phyloP scores from a whole-genome alignment of 2,797 vertebrate species.

The Ptychobarbus kaznakovi region DNA sequence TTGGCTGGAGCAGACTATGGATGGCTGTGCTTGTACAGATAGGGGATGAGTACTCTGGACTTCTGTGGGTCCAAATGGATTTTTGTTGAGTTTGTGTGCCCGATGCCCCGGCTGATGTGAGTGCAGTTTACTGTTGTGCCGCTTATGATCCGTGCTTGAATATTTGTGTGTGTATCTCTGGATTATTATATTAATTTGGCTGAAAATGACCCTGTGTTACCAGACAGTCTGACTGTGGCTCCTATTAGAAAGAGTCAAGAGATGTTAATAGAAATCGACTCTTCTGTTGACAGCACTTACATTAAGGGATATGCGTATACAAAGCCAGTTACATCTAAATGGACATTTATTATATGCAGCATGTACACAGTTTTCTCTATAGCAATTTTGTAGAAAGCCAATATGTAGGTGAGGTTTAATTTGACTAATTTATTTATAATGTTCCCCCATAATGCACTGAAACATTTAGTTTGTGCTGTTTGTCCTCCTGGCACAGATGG shows the following conservation, averaged over 20 bases:
- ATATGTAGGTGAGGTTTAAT: neutral
- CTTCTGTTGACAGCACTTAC: neutral
- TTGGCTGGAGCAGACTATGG: constrained; percentile 9
- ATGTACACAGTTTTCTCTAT: neutral
- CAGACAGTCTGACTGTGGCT: constrained; percentile 24
- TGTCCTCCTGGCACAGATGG: constrained; percentile 34
- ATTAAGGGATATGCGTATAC: neutral
- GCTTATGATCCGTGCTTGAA: neutral
- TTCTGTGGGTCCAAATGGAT: constrained; percentile 49
- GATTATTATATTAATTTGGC: neutral
- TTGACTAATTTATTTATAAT: neutral
- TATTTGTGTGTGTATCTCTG: constrained; percentile 7
- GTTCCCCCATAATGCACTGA: constrained; percentile 26
- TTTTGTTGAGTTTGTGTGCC: constrained; percentile 27
- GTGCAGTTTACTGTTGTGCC: neutral
- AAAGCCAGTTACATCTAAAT: neutral
- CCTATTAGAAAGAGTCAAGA: constrained; percentile 16
- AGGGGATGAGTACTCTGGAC: constrained; percentile 31
- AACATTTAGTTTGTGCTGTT: constrained; percentile 25
- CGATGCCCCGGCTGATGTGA: constrained; percentile 30
- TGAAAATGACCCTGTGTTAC: constrained; percentile 23
- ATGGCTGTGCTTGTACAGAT: constrained; percentile 11
- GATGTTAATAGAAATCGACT: neutral
- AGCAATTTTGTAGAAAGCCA: neutral
- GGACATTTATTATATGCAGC: neutral